A percentile compares a stretch with the other conserved stretches of the same genome.
These are phyloP conservation scores for Apolygus lucorum DNA, from an alignment of 1,140 invertebrate genomes.

Conservation along the genomic window DNA sequence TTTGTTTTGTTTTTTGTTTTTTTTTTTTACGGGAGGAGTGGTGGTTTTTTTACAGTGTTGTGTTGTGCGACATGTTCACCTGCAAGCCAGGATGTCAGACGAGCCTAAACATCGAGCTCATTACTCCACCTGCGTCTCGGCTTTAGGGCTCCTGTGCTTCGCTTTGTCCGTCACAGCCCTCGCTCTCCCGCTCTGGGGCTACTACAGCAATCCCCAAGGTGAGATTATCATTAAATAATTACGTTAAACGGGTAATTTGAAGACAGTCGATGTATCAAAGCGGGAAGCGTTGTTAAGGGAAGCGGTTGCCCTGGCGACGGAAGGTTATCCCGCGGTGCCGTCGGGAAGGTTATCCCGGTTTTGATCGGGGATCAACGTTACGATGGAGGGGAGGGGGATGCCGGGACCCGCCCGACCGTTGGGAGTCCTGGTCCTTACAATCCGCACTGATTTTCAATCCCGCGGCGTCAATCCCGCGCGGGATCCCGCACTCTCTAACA, in stretches of 20 bases:
- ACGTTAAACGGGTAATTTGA: slow-evolving; percentile 5
- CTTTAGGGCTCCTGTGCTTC: slow-evolving; percentile 65
- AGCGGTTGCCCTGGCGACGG: not conserved
- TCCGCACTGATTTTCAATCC: too few species aligned
- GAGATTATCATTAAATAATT: too few species aligned
- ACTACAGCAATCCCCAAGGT: slow-evolving; percentile 58
- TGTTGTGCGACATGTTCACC: slow-evolving; percentile 4
- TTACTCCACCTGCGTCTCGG: slow-evolving; percentile 54
- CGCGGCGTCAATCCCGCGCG: too few species aligned
- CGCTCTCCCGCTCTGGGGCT: slow-evolving; percentile 67
- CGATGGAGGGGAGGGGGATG: too few species aligned
- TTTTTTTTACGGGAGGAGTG: not conserved
- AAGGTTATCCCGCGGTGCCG: not conserved
- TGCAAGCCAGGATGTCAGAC: slow-evolving; percentile 26
- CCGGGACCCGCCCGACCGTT: too few species aligned
- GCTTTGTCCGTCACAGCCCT: slow-evolving; percentile 64
- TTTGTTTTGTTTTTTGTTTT: not conserved
- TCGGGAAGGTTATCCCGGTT: not conserved
- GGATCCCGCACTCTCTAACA: too few species aligned
- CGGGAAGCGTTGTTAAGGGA: too few species aligned
- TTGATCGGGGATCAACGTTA: too few species aligned
- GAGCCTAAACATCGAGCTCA: slow-evolving; percentile 29
- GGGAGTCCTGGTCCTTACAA: too few species aligned
- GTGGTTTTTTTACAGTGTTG: not conserved
- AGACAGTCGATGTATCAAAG: too few species aligned